Conservation (phyloP, 2,113 vertebrate genomes). For the Gasterosteus aculeatus region DNA sequence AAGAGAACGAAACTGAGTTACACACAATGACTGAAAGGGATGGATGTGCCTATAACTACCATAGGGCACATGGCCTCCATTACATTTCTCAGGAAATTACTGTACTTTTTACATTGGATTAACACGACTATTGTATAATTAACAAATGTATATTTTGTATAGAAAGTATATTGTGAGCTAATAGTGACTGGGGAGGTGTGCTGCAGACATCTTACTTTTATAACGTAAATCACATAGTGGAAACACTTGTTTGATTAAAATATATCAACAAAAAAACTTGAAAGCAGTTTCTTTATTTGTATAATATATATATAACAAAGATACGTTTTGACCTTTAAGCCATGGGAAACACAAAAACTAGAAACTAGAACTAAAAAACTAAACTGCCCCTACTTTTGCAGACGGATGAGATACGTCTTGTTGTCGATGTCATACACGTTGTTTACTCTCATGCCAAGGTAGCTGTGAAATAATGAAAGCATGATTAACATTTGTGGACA, state of each 20-base stretch:
- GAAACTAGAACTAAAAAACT: background rate
- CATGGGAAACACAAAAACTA: background rate
- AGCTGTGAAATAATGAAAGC: slow-evolving; percentile 77
- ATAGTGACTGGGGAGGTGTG: background rate
- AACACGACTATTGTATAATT: background rate
- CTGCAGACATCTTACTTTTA: background rate
- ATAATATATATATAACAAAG: background rate
- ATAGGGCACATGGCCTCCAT: background rate
- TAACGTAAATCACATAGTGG: background rate
- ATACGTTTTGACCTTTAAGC: background rate
- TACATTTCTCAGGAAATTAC: background rate
- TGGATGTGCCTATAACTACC: background rate
- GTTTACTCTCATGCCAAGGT: slow-evolving; percentile 95
- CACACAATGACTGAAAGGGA: background rate
- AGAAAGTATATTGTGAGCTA: background rate
- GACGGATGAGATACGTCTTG: slow-evolving; percentile 96
- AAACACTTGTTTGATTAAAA: background rate
- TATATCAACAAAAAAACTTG: background rate
- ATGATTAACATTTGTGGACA: slow-evolving; percentile 21
- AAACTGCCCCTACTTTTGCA: slow-evolving; percentile 90
- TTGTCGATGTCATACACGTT: slow-evolving; percentile 98
- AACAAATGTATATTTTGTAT: background rate
- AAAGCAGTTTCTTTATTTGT: background rate
- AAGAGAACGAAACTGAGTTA: background rate
- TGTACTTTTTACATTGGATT: background rate